Evolutionary conservation across 2,113 vertebrate species (phyloP).

Genomic region (Callopanchax toddi): DNA sequence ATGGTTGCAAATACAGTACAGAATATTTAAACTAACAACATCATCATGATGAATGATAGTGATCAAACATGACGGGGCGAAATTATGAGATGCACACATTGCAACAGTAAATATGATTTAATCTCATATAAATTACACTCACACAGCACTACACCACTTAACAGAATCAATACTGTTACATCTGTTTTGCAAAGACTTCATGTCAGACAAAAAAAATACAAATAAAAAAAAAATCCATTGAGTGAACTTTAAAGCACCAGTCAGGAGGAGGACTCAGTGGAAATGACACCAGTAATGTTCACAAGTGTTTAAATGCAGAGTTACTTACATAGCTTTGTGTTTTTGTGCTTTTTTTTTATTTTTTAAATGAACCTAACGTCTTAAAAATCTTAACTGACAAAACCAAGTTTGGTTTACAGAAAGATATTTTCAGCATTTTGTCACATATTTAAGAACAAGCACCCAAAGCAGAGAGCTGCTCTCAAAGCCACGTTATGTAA

Average conservation of each 20-base stretch:
- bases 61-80: background rate
- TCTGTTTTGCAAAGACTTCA: constrained; percentile 10
- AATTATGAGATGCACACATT: background rate
- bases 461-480: no score
- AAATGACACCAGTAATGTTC: constrained; percentile 2
- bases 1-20: background rate
- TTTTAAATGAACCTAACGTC: background rate
- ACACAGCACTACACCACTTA: constrained; percentile 10
- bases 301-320: constrained; percentile 10
- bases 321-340: constrained; percentile 2
- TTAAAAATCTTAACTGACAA: background rate
- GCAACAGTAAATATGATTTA: constrained; percentile 33
- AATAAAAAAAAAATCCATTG: background rate
- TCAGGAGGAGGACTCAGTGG: constrained; percentile 14
- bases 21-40: background rate
- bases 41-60: background rate
- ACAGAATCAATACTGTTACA: constrained; percentile 26
- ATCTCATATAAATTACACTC: constrained; percentile 35
- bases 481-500: constrained; percentile 1
- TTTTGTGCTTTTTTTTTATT: background rate
- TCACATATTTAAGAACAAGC: background rate
- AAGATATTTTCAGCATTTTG: background rate
- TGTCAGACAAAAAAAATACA: no score
- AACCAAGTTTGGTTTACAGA: background rate
- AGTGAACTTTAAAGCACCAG: constrained; percentile 59